Conservation (phyloP, 2,888 invertebrate species). For the Ophion ellenae region DNA sequence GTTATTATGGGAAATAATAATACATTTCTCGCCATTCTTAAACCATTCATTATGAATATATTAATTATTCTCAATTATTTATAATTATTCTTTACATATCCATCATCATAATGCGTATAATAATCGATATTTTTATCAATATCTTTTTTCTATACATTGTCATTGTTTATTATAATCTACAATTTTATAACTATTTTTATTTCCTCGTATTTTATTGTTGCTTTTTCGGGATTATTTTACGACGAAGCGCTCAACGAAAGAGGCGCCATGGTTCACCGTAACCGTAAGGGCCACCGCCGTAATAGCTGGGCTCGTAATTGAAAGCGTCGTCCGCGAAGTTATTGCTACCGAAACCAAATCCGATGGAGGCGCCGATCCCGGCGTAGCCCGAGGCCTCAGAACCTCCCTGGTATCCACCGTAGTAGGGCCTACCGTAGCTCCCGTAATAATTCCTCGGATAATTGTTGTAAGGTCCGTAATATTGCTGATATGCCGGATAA, state of each 20-base stretch:
- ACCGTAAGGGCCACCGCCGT: background rate
- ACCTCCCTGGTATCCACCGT: background rate
- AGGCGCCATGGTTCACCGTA: too few species aligned
- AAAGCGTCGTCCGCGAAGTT: background rate
- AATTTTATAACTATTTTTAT: too few species aligned
- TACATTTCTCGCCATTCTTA: too few species aligned
- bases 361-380: constrained; percentile 4
- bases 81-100: too few species aligned
- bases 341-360: background rate
- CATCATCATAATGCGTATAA: too few species aligned
- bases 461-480: background rate
- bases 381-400: background rate
- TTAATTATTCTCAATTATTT: too few species aligned
- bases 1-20: too few species aligned
- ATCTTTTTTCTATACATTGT: too few species aligned
- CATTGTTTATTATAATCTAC: too few species aligned
- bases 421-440: background rate
- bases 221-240: background rate
- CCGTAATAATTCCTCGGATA: background rate
- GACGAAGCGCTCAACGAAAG: background rate
- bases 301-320: background rate
- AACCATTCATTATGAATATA: too few species aligned
- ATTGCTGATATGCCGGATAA: background rate
- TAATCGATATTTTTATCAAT: too few species aligned
- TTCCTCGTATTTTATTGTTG: background rate